These are phyloP conservation scores for Latrodectus hesperus DNA, from an alignment of 2,888 invertebrate species.

Conservation along the genomic window DNA sequence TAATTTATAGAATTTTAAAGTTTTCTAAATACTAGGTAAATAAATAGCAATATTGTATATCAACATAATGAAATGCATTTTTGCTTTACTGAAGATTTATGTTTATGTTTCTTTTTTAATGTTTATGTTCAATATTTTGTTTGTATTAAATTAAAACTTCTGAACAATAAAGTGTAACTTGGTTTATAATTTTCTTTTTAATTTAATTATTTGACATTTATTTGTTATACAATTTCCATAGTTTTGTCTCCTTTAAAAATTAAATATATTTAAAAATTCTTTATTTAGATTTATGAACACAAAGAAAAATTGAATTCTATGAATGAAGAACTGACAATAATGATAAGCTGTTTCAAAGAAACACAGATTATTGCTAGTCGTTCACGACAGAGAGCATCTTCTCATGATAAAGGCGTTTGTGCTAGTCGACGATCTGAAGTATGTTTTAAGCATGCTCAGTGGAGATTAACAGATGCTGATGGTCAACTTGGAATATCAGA, in stretches of 20 bases:
- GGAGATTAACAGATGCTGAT: conserved; percentile 97
- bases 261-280: conserved; percentile 72
- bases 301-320: conserved; percentile 90
- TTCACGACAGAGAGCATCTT: conserved; percentile 70
- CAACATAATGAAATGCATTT: too few species aligned
- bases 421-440: conserved; percentile 91
- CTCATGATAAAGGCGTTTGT: conserved; percentile 81
- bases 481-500: conserved; percentile 98
- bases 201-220: too few species aligned
- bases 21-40: too few species aligned
- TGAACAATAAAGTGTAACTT: conserved; percentile 5
- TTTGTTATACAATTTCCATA: too few species aligned
- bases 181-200: too few species aligned
- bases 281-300: conserved; percentile 83
- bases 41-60: too few species aligned
- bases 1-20: too few species aligned
- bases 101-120: too few species aligned
- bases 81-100: too few species aligned
- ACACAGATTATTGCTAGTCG: conserved; percentile 80
- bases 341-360: conserved; percentile 93
- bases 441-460: conserved; percentile 98
- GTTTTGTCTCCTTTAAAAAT: too few species aligned
- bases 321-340: conserved; percentile 95
- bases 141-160: neutral
- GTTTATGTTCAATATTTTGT: neutral